phyloP scores from a whole-genome alignment of 2,797 vertebrate genomes.

The Epinephelus malabaricus region DNA sequence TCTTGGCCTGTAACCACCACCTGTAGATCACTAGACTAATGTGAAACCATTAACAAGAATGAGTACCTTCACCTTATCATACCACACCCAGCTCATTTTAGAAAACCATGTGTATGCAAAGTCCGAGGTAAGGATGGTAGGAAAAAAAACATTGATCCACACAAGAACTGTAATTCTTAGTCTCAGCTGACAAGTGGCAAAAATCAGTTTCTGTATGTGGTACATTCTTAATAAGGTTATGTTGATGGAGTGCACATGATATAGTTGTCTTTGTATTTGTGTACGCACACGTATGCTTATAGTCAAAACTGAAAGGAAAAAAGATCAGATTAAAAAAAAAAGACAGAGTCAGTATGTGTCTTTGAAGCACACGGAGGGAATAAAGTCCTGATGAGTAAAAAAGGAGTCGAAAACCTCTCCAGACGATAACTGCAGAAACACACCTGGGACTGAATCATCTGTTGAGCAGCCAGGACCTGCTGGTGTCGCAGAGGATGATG shows the following conservation, averaged over 20 bases:
- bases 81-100: neutral
- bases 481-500: slow-evolving; percentile 4
- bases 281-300: neutral
- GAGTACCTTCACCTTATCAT: neutral
- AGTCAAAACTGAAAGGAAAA: neutral
- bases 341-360: neutral
- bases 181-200: too few relatives aligned
- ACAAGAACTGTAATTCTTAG: neutral
- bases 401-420: neutral
- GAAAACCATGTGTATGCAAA: neutral
- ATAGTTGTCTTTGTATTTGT: neutral
- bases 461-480: neutral
- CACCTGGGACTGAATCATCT: neutral
- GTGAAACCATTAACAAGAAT: too few relatives aligned
- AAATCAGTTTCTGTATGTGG: too few relatives aligned
- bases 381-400: neutral
- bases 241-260: neutral
- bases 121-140: too few relatives aligned
- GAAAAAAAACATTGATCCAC: neutral
- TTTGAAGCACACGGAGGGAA: neutral
- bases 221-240: too few relatives aligned
- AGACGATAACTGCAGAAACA: neutral
- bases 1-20: too few relatives aligned
- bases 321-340: neutral
- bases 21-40: too few relatives aligned